Conservation (phyloP, 2,888 invertebrate genomes). For the Blastobasis lacticolella region DNA sequence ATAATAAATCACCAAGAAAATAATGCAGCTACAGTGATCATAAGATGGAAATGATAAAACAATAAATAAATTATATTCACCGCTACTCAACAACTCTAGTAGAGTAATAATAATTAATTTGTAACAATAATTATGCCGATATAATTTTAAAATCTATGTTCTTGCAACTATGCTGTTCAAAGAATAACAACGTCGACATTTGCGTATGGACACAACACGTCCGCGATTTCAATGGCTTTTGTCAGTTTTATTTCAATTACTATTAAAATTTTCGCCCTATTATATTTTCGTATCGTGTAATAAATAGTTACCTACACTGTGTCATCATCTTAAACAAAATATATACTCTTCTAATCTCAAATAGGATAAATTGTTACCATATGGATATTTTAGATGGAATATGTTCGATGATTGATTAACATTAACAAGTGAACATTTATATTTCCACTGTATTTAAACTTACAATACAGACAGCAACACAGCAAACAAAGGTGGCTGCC, state of each 20-base stretch:
- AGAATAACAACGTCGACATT: conserved; percentile 46
- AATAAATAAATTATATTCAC: conserved; percentile 68
- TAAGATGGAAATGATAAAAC: conserved; percentile 56
- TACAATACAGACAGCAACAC: too few species aligned
- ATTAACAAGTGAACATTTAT: too few species aligned
- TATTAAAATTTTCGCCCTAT: too few species aligned
- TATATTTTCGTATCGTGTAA: too few species aligned
- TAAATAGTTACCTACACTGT: too few species aligned
- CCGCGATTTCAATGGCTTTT: conserved; percentile 11
- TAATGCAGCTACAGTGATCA: conserved; percentile 66
- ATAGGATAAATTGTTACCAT: conserved; percentile 11
- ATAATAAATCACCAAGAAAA: conserved; percentile 68
- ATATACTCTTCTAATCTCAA: conserved; percentile 40
- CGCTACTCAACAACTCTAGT: conserved; percentile 70
- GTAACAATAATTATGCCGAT: conserved; percentile 71
- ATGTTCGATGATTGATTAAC: too few species aligned
- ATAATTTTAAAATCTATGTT: conserved; percentile 49
- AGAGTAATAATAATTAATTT: conserved; percentile 45
- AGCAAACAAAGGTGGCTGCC: too few species aligned
- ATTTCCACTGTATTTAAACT: too few species aligned
- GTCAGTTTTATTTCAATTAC: too few species aligned
- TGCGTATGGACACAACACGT: conserved; percentile 26
- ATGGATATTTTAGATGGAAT: too few species aligned
- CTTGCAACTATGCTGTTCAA: conserved; percentile 37
- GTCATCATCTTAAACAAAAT: conserved; percentile 28